Base-by-base conservation (phyloP, 1,140 invertebrate genomes). In the Spodoptera frugiperda region DNA sequence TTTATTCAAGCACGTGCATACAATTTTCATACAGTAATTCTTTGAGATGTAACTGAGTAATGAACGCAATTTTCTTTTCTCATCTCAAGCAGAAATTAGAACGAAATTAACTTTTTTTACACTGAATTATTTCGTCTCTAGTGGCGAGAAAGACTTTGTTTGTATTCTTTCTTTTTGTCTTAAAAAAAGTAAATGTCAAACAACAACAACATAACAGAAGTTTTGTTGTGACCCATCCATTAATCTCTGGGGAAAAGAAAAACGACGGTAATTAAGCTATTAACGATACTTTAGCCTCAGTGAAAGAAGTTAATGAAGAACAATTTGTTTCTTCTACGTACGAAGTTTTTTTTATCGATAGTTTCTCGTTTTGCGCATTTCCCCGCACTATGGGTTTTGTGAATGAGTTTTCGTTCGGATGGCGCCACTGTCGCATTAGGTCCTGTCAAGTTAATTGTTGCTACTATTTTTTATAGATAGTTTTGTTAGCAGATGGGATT, bases 151-250 rank as follows among this genome's bases (percentile, higher is more conserved):
- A 54, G 17, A 21, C 2, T 4, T 10, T 59, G 25, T 14, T 30
- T 33, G 12, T 30, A 25, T 30, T 59, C 11, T n/a, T n/a, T 57
- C 25, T 21, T 19, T 21, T 25, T 14, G 9, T 39, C 33, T 39
- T 10, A 0, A 9, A 39, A 30, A 39, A 39, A 39, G 33, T 39
- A 39, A 39, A 39, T 39, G 33, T 39, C 33, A 33, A 57, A 30
- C 55, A n/a, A 61, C 14, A 61, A 61, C 33, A 61, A 39, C 33
- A 10, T 17, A 39, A 9, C 15, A 17, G 25, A 59, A 61, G 57
- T 61, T 61, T 33, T 61, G 25, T 39, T 17, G 25, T 61, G 14
- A 39, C 25, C 48, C 3, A 59, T 59, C 30, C 57, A 61, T 61
- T 61, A 17, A 61, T 61, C 14, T 44, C 8, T 25, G 39, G 21